Base-by-base conservation (phyloP, 2,888 invertebrate species). In the Calameuta pallipes region DNA sequence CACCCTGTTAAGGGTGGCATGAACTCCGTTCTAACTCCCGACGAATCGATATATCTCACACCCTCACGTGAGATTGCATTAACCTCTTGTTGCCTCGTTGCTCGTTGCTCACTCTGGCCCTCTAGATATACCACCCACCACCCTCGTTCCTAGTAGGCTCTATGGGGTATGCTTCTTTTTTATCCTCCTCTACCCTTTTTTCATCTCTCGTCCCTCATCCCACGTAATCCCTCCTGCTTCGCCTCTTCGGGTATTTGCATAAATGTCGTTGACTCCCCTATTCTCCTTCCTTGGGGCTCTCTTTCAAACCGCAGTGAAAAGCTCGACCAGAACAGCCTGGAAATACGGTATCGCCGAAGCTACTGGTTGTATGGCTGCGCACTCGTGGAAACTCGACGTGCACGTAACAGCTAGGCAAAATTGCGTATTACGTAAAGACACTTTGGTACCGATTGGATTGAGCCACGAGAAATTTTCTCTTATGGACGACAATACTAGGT, bases 11-110 rank as follows among this genome's bases (percentile, higher is more conserved):
- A 79, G 75, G 78, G 78, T 80, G 80, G 78, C 81, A 82, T 76
- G 79, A 76, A 71, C 71, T 71, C 71, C 33, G 33, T 83, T 77
- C 82, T 82, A 75, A 82, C 80, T 74, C 73, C 75, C 77, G 71
- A 34, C 69, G 76, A 85, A 85, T 86, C 86, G 82, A 86, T 86
- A 85, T 83, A 81, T 80, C 80, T 77, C 79, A 77, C 78, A 79
- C 75, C 69, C 81, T 80, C 77, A 77, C 83, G 73, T 79, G 74
- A 78, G 84, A 85, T 82, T 82, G 82, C 82, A 83, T 85, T 85
- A 85, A 85, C 83, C 84, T 85, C 82, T 82, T 78, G 81, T 80
- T 74, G 78, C 81, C 79, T 81, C 79, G 71, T 23, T 31, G 31
- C 36, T 36, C 36, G 36, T 36, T 41, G 56, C 56, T 56, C 34